These are phyloP conservation scores for Popillia japonica DNA, from an alignment of 1,140 invertebrate genomes.

Conservation along the genomic window DNA sequence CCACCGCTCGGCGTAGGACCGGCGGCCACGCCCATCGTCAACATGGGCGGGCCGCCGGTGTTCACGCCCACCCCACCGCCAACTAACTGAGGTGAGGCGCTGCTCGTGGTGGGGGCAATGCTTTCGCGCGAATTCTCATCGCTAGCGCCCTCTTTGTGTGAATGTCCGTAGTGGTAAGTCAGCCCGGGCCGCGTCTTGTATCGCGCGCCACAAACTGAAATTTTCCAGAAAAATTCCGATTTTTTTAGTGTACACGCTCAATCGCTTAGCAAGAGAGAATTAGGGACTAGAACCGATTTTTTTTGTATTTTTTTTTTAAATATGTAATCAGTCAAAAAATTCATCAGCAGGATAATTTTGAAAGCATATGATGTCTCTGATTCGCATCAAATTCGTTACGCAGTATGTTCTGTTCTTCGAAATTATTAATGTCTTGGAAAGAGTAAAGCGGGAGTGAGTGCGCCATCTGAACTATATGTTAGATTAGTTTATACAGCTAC, in stretches of 20 bases:
- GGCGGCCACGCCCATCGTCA: slow-evolving; percentile 41
- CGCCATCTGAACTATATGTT: slow-evolving; percentile 24
- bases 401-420: slow-evolving; percentile 15
- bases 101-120: slow-evolving; percentile 58
- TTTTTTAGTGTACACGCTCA: slow-evolving; percentile 48
- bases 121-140: slow-evolving; percentile 61
- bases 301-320: too few species aligned
- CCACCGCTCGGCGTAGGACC: slow-evolving; percentile 35
- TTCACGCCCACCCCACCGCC: slow-evolving; percentile 57
- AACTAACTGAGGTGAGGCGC: slow-evolving; percentile 47
- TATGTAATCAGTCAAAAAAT: neutral
- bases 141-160: slow-evolving; percentile 79
- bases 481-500: slow-evolving; percentile 30
- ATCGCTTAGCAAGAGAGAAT: slow-evolving; percentile 47
- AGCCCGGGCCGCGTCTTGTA: slow-evolving; percentile 97
- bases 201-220: slow-evolving; percentile 92
- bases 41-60: slow-evolving; percentile 48
- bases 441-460: slow-evolving; percentile 13
- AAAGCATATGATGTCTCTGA: slow-evolving; percentile 11
- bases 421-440: slow-evolving; percentile 13
- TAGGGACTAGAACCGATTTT: slow-evolving; percentile 57
- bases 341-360: neutral
- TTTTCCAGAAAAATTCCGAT: slow-evolving; percentile 50
- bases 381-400: slow-evolving; percentile 1
- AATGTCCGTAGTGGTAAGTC: slow-evolving; percentile 96